Conservation (phyloP, 2,113 vertebrate species). For the Progne subis region DNA sequence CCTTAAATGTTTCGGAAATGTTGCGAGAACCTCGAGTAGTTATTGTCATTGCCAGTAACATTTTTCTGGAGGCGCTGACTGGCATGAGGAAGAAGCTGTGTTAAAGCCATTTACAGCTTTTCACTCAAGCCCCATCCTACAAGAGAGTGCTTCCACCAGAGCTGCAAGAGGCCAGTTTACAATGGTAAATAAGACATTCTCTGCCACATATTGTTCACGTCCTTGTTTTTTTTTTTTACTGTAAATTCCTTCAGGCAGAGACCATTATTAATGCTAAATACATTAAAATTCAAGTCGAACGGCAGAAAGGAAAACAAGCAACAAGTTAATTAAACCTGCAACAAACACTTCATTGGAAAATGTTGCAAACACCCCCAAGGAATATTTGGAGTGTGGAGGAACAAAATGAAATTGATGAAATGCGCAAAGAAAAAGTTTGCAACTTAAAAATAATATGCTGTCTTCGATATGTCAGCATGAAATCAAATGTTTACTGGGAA, state of each 20-base stretch:
- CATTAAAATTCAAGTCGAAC: background rate
- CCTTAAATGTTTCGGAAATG: background rate
- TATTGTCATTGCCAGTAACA: background rate
- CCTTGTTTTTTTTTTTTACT: background rate
- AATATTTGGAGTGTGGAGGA: background rate
- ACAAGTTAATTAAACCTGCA: constrained; percentile 7
- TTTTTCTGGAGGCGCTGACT: background rate
- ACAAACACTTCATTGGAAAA: background rate
- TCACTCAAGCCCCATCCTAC: background rate
- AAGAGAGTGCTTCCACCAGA: background rate
- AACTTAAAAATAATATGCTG: background rate
- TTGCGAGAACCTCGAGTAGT: background rate
- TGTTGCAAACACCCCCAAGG: background rate
- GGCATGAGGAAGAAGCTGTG: background rate
- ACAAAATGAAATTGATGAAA: background rate
- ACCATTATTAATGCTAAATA: constrained; percentile 2
- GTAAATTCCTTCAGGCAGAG: background rate
- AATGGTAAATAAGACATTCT: background rate
- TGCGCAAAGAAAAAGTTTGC: background rate
- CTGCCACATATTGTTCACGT: background rate
- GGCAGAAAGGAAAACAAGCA: constrained; percentile 11
- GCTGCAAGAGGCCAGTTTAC: background rate
- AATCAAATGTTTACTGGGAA: background rate
- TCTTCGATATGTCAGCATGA: background rate
- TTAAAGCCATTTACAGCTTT: background rate